These are phyloP conservation scores for Cordilura impudica DNA, from an alignment of 2,888 invertebrate genomes.

Conservation along the genomic window DNA sequence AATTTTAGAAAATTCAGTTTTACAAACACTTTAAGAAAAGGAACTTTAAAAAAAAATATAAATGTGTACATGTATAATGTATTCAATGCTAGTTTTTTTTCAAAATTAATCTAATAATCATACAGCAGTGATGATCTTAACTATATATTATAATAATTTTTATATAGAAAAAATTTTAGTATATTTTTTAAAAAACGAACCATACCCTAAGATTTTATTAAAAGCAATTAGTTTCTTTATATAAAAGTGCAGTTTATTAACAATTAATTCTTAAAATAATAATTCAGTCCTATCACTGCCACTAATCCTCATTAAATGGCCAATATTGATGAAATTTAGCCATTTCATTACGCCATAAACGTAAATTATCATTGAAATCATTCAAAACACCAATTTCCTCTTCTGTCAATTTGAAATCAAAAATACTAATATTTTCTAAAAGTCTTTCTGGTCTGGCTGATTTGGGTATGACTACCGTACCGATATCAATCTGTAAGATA, in stretches of 20 bases:
- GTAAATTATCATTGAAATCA: slow-evolving; percentile 76
- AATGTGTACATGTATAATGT: too few relatives aligned
- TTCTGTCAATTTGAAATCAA: slow-evolving; percentile 79
- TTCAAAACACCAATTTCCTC: slow-evolving; percentile 79
- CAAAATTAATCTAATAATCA: too few relatives aligned
- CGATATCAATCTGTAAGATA: slow-evolving; percentile 79
- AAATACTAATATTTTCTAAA: slow-evolving; percentile 79
- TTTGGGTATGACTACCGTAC: slow-evolving; percentile 80
- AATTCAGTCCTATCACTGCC: neutral
- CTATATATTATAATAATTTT: too few relatives aligned
- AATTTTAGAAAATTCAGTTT: too few relatives aligned
- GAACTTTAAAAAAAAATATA: too few relatives aligned
- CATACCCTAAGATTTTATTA: too few relatives aligned
- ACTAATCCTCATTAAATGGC: slow-evolving; percentile 68
- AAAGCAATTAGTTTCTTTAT: too few relatives aligned
- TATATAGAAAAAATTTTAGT: too few relatives aligned
- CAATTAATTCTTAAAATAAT: neutral
- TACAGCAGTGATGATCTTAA: too few relatives aligned
- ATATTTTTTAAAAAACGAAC: too few relatives aligned
- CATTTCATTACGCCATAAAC: slow-evolving; percentile 68
- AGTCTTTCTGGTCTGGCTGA: slow-evolving; percentile 79
- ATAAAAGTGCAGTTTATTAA: neutral
- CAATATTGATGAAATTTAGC: slow-evolving; percentile 70
- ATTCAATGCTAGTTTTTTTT: too few relatives aligned
- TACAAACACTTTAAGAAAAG: too few relatives aligned